phyloP scores from a whole-genome alignment of 2,113 vertebrate genomes.

The Tichodroma muraria region DNA sequence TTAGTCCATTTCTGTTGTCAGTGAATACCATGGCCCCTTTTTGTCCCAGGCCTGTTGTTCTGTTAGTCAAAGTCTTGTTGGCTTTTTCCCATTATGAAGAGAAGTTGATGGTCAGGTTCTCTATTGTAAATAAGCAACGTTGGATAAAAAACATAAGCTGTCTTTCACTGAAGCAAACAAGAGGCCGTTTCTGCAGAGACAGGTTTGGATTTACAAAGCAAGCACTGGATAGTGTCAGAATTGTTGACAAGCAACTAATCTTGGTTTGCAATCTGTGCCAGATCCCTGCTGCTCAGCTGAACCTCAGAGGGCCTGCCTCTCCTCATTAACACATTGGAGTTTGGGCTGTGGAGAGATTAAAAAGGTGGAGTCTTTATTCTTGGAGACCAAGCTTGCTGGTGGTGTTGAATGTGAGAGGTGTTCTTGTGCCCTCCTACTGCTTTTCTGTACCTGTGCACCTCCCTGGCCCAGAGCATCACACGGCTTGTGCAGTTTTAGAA shows the following conservation, averaged over 20 bases:
- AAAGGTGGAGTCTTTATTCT: neutral
- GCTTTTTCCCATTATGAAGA: neutral
- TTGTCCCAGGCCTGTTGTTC: neutral
- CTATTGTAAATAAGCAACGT: neutral
- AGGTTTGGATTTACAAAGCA: neutral
- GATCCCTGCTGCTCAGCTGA: neutral
- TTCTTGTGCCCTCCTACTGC: neutral
- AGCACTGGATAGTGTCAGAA: neutral
- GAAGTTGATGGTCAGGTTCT: neutral
- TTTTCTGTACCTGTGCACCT: accelerated
- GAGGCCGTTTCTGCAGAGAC: neutral
- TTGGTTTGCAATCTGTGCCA: neutral
- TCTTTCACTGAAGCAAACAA: neutral
- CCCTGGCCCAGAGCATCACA: neutral
- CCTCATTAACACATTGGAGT: no score
- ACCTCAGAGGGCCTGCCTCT: neutral
- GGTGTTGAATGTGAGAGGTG: neutral
- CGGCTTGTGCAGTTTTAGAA: accelerated
- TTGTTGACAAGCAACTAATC: neutral
- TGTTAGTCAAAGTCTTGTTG: neutral
- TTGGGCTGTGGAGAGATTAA: neutral
- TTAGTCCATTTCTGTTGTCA: neutral
- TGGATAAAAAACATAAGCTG: neutral
- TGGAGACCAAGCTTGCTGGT: neutral
- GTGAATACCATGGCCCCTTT: neutral